Base-by-base conservation (phyloP, 2,113 vertebrate genomes). In the Eurypyga helias region DNA sequence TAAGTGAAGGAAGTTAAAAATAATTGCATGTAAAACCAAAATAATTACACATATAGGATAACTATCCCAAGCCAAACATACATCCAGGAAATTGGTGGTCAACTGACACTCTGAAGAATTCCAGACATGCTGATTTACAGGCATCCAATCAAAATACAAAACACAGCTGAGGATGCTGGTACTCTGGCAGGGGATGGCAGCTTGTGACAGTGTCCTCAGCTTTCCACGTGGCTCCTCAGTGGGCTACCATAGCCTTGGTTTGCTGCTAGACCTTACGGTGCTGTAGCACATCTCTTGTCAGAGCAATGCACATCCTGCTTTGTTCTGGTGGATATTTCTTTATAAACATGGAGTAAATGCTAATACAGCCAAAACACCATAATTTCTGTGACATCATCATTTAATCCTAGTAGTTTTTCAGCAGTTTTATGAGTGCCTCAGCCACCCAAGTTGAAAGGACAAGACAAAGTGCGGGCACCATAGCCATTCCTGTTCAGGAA, bases 1-100 rank as follows among this genome's bases (percentile, higher is more conserved):
- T 70, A 43, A 58, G 75, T 86, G 41, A 84, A 93, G 48, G 91
- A 93, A 79, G 51, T 64, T 34, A 62, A 15, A 81, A 92, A 36
- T 78, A 89, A 83, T 83, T 90, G 29, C 61, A 75, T 36, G 43
- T 87, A 79, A 84, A 87, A 12, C 7, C 12, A 80, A 86, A 92
- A 92, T 94, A 97, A 96, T 92, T 93, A 86, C 55, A 93, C 73
- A 73, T 54, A 45, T 52, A n/a, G 87, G 33, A 60, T 83, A 78
- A 90, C 48, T 77, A 81, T 66, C 45, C 77, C 57, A 84, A 89
- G 80, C 55, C 31, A 87, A 89, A 81, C 18, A 33, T 51, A 26
- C n/a, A 83, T 67, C 33, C 90, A 89, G 95, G 86, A 95, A 96
- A 81, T 13, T 33, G 28, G 13, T 88, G 43, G 55, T 75, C 83